These are phyloP conservation scores for Diabrotica balteata DNA, from an alignment of 2,888 invertebrate genomes.

Conservation along the genomic window DNA sequence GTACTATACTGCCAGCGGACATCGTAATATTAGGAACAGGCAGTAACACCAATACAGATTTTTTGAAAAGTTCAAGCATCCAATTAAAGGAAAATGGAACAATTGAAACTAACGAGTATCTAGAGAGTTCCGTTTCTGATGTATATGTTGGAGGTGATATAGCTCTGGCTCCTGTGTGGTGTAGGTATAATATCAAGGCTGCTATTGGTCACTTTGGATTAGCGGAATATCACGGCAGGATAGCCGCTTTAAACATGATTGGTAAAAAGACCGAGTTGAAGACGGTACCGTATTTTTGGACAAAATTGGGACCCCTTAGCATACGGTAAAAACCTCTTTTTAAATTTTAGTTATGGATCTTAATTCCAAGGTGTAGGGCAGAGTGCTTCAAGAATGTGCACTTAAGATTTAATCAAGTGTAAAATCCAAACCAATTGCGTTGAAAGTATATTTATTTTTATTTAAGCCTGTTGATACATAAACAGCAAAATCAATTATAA, in stretches of 20 bases:
- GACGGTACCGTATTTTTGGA: constrained; percentile 93
- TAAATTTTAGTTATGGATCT: no score
- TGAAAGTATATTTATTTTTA: no score
- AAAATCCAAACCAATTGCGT: no score
- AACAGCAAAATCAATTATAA: no score
- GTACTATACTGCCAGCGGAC: constrained; percentile 74
- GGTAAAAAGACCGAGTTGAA: constrained; percentile 68
- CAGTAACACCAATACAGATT: constrained; percentile 79
- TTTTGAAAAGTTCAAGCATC: constrained; percentile 76
- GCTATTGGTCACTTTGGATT: constrained; percentile 87
- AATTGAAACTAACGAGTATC: constrained; percentile 70
- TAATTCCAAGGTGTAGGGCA: no score
- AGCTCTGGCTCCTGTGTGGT: constrained; percentile 82
- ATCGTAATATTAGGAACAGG: constrained; percentile 86
- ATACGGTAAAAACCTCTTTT: constrained; percentile 37
- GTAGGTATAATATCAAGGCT: constrained; percentile 65
- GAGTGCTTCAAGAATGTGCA: no score
- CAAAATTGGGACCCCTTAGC: constrained; percentile 66
- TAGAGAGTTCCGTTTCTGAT: constrained; percentile 78
- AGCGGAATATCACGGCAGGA: constrained; percentile 88
- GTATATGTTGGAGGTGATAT: constrained; percentile 93
- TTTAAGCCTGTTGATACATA: no score
- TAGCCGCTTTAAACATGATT: constrained; percentile 87
- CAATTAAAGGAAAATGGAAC: constrained; percentile 70
- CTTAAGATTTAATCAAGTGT: no score